Percentiles rank a stretch among this genome's conserved stretches.
Evolutionary conservation across 2,113 vertebrate genomes (phyloP).

Genomic region (Casuarius casuarius): DNA sequence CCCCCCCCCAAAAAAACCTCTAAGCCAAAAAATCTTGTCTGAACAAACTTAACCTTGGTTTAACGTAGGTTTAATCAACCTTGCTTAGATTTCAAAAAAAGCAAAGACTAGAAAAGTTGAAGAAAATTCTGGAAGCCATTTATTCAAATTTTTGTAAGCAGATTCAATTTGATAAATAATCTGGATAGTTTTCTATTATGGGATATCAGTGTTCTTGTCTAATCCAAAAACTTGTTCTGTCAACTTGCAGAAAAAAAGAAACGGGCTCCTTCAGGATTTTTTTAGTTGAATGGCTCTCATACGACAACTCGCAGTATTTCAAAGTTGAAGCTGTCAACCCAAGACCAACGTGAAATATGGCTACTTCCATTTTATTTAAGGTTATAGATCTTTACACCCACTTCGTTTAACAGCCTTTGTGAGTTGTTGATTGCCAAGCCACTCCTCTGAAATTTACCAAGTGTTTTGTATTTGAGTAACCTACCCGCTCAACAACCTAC

Average conservation of each 20-base stretch:
- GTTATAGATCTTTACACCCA: neutral
- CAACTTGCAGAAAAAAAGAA: neutral
- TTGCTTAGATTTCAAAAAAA: neutral
- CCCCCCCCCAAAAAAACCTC: neutral
- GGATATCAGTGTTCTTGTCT: neutral
- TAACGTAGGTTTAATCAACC: neutral
- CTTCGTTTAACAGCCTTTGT: neutral
- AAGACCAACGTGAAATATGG: neutral
- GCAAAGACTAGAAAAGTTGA: neutral
- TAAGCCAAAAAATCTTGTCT: neutral
- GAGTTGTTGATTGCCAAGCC: neutral
- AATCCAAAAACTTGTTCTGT: neutral
- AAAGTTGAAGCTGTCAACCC: neutral
- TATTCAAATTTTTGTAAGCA: neutral
- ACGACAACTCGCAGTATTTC: neutral
- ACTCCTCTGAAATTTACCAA: neutral
- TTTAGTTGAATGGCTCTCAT: neutral
- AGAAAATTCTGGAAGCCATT: neutral
- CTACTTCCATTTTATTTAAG: neutral
- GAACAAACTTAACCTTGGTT: neutral
- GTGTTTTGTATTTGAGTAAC: neutral
- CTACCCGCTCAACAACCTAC: accelerated
- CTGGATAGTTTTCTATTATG: neutral
- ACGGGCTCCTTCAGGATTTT: neutral
- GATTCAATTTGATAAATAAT: neutral